Evolutionary conservation across 2,113 vertebrate species (phyloP).

Genomic region (Apus apus): DNA sequence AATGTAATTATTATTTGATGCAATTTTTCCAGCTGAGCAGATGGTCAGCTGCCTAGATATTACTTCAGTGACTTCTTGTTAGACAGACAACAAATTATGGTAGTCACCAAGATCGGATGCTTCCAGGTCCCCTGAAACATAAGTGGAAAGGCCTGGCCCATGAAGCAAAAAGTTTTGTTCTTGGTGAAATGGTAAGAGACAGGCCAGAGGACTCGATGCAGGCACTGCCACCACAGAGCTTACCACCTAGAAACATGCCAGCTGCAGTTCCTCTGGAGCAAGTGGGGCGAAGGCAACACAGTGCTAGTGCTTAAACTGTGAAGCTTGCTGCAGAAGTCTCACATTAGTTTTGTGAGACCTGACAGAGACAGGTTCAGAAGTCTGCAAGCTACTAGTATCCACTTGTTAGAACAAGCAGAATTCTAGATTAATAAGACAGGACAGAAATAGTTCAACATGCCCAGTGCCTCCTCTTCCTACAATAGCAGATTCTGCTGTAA

Average conservation of each 20-base stretch:
- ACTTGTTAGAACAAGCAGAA: neutral
- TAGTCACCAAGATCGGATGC: neutral
- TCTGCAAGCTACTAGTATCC: neutral
- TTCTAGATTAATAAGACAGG: neutral
- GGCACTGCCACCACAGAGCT: neutral
- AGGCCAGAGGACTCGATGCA: rapidly evolving
- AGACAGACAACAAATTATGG: neutral
- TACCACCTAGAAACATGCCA: neutral
- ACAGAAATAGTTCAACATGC: neutral
- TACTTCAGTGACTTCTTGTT: neutral
- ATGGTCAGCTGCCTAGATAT: neutral
- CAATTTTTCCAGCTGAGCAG: neutral
- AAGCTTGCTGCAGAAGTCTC: neutral
- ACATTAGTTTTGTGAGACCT: rapidly evolving
- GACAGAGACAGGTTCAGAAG: neutral
- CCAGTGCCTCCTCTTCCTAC: neutral
- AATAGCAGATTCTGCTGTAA: neutral
- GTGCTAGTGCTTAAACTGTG: neutral
- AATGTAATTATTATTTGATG: neutral
- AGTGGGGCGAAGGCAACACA: neutral
- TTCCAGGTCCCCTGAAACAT: neutral
- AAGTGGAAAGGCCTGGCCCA: neutral
- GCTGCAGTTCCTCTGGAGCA: neutral
- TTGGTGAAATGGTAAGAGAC: neutral
- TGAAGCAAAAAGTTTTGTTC: neutral